Evolutionary conservation across 1,140 invertebrate species (phyloP).

Genomic region (Trichonephila clavipes): DNA sequence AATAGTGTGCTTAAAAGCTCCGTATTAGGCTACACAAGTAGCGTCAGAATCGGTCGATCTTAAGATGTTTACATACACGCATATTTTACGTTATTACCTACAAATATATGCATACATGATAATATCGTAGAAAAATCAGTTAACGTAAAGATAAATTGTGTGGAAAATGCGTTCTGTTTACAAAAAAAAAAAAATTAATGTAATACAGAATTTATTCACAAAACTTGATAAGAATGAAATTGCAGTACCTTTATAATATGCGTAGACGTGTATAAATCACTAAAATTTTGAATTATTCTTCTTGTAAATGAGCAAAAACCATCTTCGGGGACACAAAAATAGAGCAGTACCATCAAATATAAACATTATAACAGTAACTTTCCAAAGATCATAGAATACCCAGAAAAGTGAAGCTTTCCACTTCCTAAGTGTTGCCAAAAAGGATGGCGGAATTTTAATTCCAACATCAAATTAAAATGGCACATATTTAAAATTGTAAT

Average conservation of each 20-base stretch:
- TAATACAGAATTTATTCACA: too few species aligned
- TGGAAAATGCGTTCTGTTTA: too few species aligned
- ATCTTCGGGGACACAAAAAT: not conserved
- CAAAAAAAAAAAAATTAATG: too few species aligned
- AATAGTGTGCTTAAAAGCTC: not conserved
- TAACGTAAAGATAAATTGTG: too few species aligned
- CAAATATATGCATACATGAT: too few species aligned
- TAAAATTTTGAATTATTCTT: not conserved
- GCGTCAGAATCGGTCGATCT: not conserved
- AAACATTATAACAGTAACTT: not conserved
- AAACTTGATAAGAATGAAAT: not conserved
- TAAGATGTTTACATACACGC: too few species aligned
- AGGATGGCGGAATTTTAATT: not conserved
- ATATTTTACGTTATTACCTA: too few species aligned
- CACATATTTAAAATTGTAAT: too few species aligned
- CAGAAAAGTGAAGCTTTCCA: not conserved
- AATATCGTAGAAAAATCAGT: too few species aligned
- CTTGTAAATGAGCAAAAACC: not conserved
- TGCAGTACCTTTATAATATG: not conserved
- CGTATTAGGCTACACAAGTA: not conserved
- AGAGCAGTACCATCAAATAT: not conserved
- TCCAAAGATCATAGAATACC: not conserved
- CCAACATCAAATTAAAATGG: too few species aligned
- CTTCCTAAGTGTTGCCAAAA: not conserved
- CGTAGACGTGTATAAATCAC: not conserved